phyloP scores from a whole-genome alignment of 1,140 invertebrate genomes.

The Drosophila sechellia region DNA sequence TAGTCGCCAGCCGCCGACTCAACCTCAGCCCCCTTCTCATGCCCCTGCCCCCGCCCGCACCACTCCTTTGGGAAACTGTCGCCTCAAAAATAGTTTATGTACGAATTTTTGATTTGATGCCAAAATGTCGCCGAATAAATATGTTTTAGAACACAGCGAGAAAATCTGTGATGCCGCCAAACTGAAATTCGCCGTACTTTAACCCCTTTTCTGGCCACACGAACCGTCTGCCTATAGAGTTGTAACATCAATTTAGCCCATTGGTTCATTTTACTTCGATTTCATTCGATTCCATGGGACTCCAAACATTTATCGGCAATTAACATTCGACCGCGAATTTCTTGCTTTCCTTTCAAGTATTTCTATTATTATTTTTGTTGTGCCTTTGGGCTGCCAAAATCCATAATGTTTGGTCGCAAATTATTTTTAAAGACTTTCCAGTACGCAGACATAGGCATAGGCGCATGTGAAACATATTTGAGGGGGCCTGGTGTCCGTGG shows the following conservation, averaged over 20 bases:
- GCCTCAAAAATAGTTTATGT: constrained; percentile 80
- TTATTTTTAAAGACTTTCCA: constrained; percentile 41
- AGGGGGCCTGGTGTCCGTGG: neutral
- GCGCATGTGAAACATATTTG: constrained; percentile 35
- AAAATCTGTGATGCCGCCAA: constrained; percentile 8
- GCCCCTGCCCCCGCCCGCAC: neutral
- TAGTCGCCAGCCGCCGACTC: constrained; percentile 66
- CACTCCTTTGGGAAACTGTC: constrained; percentile 1
- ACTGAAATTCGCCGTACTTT: neutral
- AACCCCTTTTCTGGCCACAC: neutral
- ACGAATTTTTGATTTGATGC: constrained; percentile 80
- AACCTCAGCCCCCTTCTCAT: neutral
- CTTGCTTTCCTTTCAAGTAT: constrained; percentile 7
- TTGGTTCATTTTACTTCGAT: neutral
- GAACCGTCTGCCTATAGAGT: neutral
- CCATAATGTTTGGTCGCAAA: constrained; percentile 44
- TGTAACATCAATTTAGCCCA: neutral
- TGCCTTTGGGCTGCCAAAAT: constrained; percentile 26
- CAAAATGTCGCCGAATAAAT: constrained; percentile 77
- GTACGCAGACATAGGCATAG: constrained; percentile 19
- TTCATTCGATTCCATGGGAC: neutral
- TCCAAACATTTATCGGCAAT: constrained; percentile 36
- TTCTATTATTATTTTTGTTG: constrained; percentile 7
- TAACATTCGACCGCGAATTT: constrained; percentile 29
- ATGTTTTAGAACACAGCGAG: constrained; percentile 51